These are phyloP conservation scores for Priocnemis perturbator DNA, from an alignment of 2,888 invertebrate species.

Conservation along the genomic window DNA sequence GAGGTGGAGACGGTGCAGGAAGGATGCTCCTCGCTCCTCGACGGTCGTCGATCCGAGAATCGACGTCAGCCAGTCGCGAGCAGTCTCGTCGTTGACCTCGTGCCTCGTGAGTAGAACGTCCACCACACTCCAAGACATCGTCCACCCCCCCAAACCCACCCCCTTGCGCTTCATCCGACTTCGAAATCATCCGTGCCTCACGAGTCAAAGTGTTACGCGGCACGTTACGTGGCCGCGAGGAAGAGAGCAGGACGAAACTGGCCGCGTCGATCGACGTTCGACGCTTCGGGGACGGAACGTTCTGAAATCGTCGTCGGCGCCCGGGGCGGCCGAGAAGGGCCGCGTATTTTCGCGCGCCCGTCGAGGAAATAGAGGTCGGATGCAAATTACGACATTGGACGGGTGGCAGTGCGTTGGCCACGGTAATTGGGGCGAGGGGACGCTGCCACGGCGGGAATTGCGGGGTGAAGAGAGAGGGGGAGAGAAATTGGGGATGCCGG, in stretches of 20 bases:
- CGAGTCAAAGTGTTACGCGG: too few relatives aligned
- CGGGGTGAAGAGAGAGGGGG: constrained; percentile 14
- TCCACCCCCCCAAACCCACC: too few relatives aligned
- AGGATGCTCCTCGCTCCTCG: constrained; percentile 36
- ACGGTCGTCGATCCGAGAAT: constrained; percentile 39
- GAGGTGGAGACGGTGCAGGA: constrained; percentile 23
- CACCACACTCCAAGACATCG: background rate
- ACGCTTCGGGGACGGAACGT: background rate
- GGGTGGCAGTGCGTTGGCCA: constrained; percentile 48
- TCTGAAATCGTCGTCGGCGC: background rate
- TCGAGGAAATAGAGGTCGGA: constrained; percentile 56
- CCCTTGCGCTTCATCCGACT: too few relatives aligned
- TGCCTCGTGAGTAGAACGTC: constrained; percentile 45
- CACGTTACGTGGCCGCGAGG: too few relatives aligned
- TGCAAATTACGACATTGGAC: constrained; percentile 54
- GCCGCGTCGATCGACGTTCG: background rate
- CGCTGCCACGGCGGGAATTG: constrained; percentile 33
- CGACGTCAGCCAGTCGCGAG: constrained; percentile 37
- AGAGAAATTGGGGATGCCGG: constrained; percentile 2
- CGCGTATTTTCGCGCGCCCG: constrained; percentile 12
- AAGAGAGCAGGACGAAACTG: background rate
- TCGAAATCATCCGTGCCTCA: too few relatives aligned
- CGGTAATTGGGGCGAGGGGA: constrained; percentile 59
- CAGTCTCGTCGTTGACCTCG: constrained; percentile 34
- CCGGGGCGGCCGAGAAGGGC: too few relatives aligned